Evolutionary conservation across 2,113 vertebrate species (phyloP).

Genomic region (Pteropus alecto): DNA sequence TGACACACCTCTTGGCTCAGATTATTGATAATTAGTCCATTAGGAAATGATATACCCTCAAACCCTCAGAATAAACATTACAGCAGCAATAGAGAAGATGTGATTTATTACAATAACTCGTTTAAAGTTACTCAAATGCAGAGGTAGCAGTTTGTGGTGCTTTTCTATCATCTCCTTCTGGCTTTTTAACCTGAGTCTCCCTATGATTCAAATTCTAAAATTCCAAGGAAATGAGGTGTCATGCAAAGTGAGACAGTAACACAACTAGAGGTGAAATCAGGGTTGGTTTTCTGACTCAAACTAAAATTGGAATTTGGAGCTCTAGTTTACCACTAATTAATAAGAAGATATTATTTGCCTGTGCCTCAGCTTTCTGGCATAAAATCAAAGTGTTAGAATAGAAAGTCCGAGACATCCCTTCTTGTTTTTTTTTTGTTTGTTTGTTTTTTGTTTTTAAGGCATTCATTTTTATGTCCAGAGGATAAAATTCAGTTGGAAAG

Average conservation of each 20-base stretch:
- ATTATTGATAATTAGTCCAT: slow-evolving; percentile 45
- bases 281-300: neutral
- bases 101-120: slow-evolving; percentile 34
- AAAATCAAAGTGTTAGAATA: neutral
- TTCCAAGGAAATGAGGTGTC: neutral
- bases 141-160: neutral
- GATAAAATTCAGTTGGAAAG: neutral
- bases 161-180: neutral
- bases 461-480: neutral
- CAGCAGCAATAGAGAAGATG: neutral
- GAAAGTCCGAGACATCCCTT: neutral
- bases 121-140: neutral
- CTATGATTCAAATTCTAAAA: neutral
- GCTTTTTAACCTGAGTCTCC: neutral
- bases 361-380: neutral
- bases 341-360: neutral
- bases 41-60: neutral
- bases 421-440: neutral
- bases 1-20: slow-evolving; percentile 32
- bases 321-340: neutral
- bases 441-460: too few species aligned
- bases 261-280: neutral
- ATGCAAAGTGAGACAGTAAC: neutral
- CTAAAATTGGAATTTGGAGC: neutral
- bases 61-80: slow-evolving; percentile 46